These are phyloP conservation scores for Drosophila mayri DNA, from an alignment of 1,140 invertebrate species.

Conservation along the genomic window DNA sequence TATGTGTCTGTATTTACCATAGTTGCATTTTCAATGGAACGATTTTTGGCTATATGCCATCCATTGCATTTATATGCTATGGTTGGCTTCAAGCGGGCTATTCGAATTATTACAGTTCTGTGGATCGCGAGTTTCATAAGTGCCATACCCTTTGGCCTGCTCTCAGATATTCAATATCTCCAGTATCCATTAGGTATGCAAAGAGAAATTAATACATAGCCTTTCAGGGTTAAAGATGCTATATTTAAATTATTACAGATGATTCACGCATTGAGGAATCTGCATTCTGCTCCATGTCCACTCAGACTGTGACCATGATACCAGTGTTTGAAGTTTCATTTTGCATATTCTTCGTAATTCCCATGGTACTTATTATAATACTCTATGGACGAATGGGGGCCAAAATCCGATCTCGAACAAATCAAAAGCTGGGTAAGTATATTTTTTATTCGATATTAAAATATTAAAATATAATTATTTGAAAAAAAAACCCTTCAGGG, in stretches of 20 bases:
- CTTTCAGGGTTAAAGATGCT: background rate
- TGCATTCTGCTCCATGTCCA: slow-evolving; percentile 91
- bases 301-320: slow-evolving; percentile 86
- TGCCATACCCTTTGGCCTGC: slow-evolving; percentile 92
- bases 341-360: slow-evolving; percentile 93
- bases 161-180: slow-evolving; percentile 90
- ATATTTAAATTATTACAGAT: slow-evolving; percentile 59
- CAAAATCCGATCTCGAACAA: slow-evolving; percentile 88
- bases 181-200: slow-evolving; percentile 88
- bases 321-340: slow-evolving; percentile 93
- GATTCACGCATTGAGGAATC: slow-evolving; percentile 87
- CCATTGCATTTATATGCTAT: slow-evolving; percentile 92
- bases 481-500: slow-evolving; percentile 44
- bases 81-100: slow-evolving; percentile 91
- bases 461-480: background rate
- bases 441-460: background rate
- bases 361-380: slow-evolving; percentile 91
- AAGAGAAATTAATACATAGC: background rate
- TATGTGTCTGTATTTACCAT: slow-evolving; percentile 96
- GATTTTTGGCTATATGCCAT: slow-evolving; percentile 97
- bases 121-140: slow-evolving; percentile 92
- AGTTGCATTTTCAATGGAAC: slow-evolving; percentile 93
- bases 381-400: slow-evolving; percentile 92
- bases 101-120: slow-evolving; percentile 91
- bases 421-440: slow-evolving; percentile 83